Evolutionary conservation across 2,797 vertebrate species (phyloP), one percentile per base, ranked within the genome.

Genomic region (Lophius americanus): DNA sequence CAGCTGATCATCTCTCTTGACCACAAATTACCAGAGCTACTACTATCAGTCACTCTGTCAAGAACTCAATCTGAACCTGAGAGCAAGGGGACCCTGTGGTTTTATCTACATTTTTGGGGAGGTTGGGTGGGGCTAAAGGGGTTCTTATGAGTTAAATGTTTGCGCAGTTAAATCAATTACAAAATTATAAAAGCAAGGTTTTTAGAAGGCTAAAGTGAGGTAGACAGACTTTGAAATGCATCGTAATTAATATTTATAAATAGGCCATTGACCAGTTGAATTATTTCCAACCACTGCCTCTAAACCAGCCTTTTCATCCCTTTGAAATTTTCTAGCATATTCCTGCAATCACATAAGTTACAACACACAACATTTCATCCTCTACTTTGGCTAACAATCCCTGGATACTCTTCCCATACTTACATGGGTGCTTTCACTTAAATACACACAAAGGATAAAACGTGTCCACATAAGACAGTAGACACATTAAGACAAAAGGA

Each of bases 301-400:
- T 73, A 75, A 86, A 87, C 78, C 79, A 90, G 77, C 72, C 70
- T 88, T 83, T 74, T 83, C 76, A 85, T 90, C 81, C 89, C 89
- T 91, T 89, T 90, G 88, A 92, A 92, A 88, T 87, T 75, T 85
- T 91, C 89, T 90, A 90, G 91, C 89, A 90, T 89, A 86, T 84
- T 90, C 88, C 87, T 91, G 89, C 86, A 78, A 84, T 90, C 85
- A 86, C 84, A 92, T 88, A 84, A 90, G 84, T 91, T 91, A 91
- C 87, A 89, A 84, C 88, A 90, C 90, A 88, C 82, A 84, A 86
- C 89, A 89, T 90, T 88, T 91, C 88, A 73, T 90, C 89, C 81
- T 91, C 91, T 91, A 90, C 91, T 93, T 93, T 94, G 92, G 92
- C 91, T 91, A 92, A 87, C 92, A 78, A 87, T 92, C 88, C 89